Conservation (phyloP, 2,797 vertebrate species). For the Heteromormyrus szaboi region DNA sequence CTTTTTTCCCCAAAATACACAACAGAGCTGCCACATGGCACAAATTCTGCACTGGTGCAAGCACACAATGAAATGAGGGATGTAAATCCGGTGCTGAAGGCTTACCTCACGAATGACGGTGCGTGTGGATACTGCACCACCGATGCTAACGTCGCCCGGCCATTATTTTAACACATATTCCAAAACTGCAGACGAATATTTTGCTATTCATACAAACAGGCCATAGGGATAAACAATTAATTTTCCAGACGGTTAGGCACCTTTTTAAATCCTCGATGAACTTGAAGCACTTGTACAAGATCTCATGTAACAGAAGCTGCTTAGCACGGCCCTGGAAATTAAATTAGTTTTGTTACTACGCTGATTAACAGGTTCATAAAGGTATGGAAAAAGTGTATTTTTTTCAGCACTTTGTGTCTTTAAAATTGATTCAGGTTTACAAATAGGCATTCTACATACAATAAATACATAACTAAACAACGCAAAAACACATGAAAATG, state of each 20-base stretch:
- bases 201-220: neutral
- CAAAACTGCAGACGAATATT: neutral
- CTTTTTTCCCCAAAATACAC: neutral
- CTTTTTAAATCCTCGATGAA: neutral
- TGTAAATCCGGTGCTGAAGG: neutral
- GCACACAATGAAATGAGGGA: neutral
- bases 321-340: neutral
- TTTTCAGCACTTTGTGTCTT: neutral
- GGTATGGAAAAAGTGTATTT: neutral
- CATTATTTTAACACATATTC: neutral
- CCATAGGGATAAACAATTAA: neutral
- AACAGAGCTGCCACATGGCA: neutral
- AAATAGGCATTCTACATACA: neutral
- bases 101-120: neutral
- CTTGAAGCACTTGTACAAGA: neutral
- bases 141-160: too few relatives aligned
- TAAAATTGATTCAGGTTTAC: neutral
- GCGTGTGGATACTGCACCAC: too few relatives aligned
- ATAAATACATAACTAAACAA: neutral
- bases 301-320: neutral
- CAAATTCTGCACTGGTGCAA: neutral
- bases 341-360: neutral
- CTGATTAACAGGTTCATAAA: neutral
- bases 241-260: slow-evolving; percentile 13
- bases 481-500: neutral